A percentile compares a stretch with the other conserved stretches of the same genome.
Evolutionary conservation across 2,888 invertebrate species (phyloP).

Genomic region (Caenorhabditis macrosperma): DNA sequence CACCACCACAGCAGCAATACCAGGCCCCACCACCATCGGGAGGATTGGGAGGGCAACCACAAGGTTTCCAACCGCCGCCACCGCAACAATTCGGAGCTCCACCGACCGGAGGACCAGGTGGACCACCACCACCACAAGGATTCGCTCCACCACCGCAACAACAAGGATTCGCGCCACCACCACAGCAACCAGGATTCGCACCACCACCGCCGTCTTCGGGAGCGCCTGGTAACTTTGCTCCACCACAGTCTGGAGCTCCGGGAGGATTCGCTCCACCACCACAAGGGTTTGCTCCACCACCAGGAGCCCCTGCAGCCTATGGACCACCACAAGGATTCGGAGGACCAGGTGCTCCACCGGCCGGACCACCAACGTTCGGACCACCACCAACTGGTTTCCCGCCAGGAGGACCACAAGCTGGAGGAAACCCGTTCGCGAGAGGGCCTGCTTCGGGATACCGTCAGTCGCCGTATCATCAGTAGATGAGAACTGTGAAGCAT

Average conservation of each 20-base stretch:
- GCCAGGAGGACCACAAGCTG: constrained; percentile 54
- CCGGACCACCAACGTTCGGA: constrained; percentile 25
- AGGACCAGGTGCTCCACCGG: constrained; percentile 16
- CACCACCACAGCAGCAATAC: constrained; percentile 41
- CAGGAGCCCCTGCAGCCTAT: constrained; percentile 18
- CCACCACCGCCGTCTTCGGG: constrained; percentile 44
- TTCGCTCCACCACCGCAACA: constrained; percentile 42
- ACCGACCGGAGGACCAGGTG: constrained; percentile 17
- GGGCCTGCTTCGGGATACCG: constrained; percentile 63
- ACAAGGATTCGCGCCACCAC: constrained; percentile 39
- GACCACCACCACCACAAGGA: constrained; percentile 39
- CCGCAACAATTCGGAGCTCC: constrained; percentile 31
- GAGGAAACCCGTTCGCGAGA: constrained; percentile 69
- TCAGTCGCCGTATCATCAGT: constrained; percentile 71
- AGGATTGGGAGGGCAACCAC: constrained; percentile 27
- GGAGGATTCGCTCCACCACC: constrained; percentile 32
- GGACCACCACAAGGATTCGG: constrained; percentile 35
- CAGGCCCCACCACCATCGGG: constrained; percentile 23
- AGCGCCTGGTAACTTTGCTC: constrained; percentile 41
- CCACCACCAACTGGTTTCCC: constrained; percentile 54
- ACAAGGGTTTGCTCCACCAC: constrained; percentile 17
- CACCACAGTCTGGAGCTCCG: constrained; percentile 6
- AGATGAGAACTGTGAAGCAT: constrained; percentile 84
- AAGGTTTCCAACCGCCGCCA: constrained; percentile 43
- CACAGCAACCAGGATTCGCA: constrained; percentile 26